Base-by-base conservation (phyloP, 2,888 invertebrate genomes). In the Pelosia muscerda region DNA sequence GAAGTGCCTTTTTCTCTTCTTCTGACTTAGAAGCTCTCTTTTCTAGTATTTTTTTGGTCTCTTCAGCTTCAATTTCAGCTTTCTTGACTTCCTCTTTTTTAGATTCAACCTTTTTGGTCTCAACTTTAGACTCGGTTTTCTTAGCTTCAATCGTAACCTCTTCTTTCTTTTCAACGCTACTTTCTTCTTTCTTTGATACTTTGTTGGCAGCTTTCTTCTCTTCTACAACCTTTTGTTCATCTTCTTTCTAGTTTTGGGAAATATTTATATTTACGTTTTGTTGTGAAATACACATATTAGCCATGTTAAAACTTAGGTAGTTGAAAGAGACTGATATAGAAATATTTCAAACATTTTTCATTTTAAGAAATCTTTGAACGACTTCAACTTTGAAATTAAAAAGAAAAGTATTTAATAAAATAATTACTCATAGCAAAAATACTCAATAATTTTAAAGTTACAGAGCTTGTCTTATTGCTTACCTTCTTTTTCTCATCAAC, bases 11-110 rank as follows among this genome's bases (percentile, higher is more conserved):
- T 86, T 95, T 94, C 81, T 95, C 94, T 83, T 93, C 93, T 81
- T 95, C 95, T 61, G 95, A 93, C 76, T 95, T 95, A 23, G 92
- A 88, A 22, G 94, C 92, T 87, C 95, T 93, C 86, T 91, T 93
- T 84, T 94, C 92, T 53, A 93, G 81, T 65, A 92, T 81, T 75
- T 90, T 93, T 76, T 92, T 94, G 34, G 95, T 92, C 83, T 95
- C 95, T 81, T 95, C 95, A 31, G 92, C 89, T 82, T 94, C 92
- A 74, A 90, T 83, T 75, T 93, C 90, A 74, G 91, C 86, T 67
- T 91, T 91, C 74, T 90, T 88, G 2, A 79, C 79, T 73, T 89
- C 88, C 66, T 89, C 84, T 70, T 93, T 87, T 71, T 93, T 94
- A 49, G 89, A 84, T 80, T 92, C 92, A 63, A 89, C 79, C 72